Conservation (phyloP, 2,113 vertebrate species). For the Anoplopoma fimbria region DNA sequence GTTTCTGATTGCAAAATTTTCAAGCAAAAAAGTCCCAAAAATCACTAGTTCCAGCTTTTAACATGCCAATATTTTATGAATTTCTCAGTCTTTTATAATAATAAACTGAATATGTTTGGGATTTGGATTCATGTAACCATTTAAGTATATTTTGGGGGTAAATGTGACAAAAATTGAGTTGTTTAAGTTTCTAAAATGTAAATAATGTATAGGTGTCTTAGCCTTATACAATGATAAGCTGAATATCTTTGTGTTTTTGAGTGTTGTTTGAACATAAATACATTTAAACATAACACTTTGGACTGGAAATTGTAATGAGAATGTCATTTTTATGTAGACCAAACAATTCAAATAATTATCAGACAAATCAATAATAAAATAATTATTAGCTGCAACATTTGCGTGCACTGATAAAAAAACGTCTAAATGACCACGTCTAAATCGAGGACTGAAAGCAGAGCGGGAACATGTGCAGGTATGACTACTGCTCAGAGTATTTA, state of each 20-base stretch:
- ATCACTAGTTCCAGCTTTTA: background rate
- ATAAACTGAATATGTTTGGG: background rate
- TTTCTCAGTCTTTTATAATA: background rate
- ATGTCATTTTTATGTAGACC: background rate
- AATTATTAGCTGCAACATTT: background rate
- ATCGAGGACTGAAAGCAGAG: conserved; percentile 41
- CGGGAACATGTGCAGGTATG: conserved; percentile 43
- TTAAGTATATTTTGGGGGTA: background rate
- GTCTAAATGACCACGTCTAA: conserved; percentile 15
- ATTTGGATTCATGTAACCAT: background rate
- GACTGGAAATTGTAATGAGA: background rate
- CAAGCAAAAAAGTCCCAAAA: background rate
- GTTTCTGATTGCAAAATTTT: background rate
- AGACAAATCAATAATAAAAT: background rate
- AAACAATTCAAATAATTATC: background rate
- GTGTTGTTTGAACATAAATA: background rate
- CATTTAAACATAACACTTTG: background rate
- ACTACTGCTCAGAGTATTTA: conserved; percentile 59
- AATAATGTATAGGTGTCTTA: background rate
- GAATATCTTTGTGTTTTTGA: background rate
- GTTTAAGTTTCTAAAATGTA: background rate
- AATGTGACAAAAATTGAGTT: background rate
- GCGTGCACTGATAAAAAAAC: background rate
- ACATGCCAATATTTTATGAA: background rate
- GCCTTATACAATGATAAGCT: background rate